Conservation (phyloP, 2,113 vertebrate species). For the Cacatua alba region DNA sequence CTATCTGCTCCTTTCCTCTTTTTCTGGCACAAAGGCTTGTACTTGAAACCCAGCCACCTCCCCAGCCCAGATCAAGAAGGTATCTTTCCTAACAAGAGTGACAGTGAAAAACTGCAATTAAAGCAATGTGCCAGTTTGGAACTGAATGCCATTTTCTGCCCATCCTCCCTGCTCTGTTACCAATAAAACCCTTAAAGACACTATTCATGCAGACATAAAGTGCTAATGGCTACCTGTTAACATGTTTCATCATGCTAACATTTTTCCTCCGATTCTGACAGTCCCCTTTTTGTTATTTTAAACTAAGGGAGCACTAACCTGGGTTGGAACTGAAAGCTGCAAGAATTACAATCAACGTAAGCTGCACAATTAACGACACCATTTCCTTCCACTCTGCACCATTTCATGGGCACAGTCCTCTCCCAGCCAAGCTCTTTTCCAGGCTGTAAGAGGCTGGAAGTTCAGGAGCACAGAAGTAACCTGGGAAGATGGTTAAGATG, state of each 20-base stretch:
- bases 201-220: constrained; percentile 76
- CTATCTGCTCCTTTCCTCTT: background rate
- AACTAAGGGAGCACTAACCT: constrained; percentile 65
- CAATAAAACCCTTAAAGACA: constrained; percentile 76
- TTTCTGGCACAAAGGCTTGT: background rate
- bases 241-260: constrained; percentile 74
- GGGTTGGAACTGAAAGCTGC: constrained; percentile 61
- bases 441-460: background rate
- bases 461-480: background rate
- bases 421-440: constrained; percentile 16
- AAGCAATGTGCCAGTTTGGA: constrained; percentile 64
- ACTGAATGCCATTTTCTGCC: constrained; percentile 62
- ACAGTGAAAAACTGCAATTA: constrained; percentile 60
- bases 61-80: constrained; percentile 1
- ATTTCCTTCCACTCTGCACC: constrained; percentile 39
- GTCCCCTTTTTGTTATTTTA: constrained; percentile 71
- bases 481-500: background rate
- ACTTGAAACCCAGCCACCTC: background rate
- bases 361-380: constrained; percentile 45
- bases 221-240: constrained; percentile 80
- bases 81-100: constrained; percentile 26
- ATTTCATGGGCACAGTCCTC: constrained; percentile 23
- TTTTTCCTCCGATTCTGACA: constrained; percentile 71
- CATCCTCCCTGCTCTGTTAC: constrained; percentile 65
- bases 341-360: constrained; percentile 56